These are phyloP conservation scores for Thalassoma bifasciatum DNA, from an alignment of 2,113 vertebrate genomes.

Conservation along the genomic window DNA sequence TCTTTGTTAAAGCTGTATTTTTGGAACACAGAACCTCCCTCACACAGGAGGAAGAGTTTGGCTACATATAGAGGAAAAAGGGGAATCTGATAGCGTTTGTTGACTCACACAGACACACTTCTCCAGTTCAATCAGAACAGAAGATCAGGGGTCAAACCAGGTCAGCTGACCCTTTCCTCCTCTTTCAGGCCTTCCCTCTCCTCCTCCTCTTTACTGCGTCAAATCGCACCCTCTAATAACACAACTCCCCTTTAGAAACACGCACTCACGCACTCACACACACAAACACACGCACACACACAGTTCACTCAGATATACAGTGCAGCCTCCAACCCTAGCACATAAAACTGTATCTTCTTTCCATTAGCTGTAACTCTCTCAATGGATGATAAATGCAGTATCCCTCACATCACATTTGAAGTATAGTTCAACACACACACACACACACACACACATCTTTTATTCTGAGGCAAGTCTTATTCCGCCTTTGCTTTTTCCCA, in stretches of 20 bases:
- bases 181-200: conserved; percentile 68
- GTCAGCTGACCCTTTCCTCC: conserved; percentile 74
- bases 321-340: conserved; percentile 54
- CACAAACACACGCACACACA: conserved; percentile 28
- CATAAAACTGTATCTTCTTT: conserved; percentile 64
- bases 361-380: conserved; percentile 69
- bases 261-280: conserved; percentile 27
- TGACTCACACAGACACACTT: conserved; percentile 32
- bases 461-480: conserved; percentile 66
- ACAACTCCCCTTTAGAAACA: conserved; percentile 61
- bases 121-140: conserved; percentile 74
- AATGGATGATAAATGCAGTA: conserved; percentile 63
- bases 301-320: conserved; percentile 50
- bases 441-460: conserved; percentile 62
- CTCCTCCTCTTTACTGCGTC: conserved; percentile 68
- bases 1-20: conserved; percentile 47
- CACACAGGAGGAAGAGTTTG: conserved; percentile 47
- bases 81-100: conserved; percentile 35
- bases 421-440: conserved; percentile 59
- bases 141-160: conserved; percentile 78
- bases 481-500: conserved; percentile 60
- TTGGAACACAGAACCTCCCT: conserved; percentile 57
- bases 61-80: conserved; percentile 46
- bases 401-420: conserved; percentile 62
- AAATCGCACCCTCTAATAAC: conserved; percentile 66